Conservation (phyloP, 2,113 vertebrate genomes). For the Melanerpes aurifrons region DNA sequence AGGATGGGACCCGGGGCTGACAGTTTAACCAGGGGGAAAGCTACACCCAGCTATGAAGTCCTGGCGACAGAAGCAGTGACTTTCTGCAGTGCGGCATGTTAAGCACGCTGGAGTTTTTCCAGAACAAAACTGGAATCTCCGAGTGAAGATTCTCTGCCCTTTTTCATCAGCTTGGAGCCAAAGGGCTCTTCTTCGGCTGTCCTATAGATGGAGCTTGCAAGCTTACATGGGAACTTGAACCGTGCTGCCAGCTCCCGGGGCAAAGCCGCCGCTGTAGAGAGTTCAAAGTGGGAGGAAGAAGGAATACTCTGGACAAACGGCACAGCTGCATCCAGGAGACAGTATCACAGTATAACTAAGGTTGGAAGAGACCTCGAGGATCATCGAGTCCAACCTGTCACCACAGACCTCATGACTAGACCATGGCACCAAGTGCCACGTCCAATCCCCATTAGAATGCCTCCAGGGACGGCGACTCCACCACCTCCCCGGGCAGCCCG, state of each 20-base stretch:
- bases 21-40: not conserved
- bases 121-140: not conserved
- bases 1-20: not conserved
- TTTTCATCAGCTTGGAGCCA: not conserved
- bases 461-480: no score
- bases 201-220: slow-evolving; percentile 63
- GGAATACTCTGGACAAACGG: not conserved
- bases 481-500: no score
- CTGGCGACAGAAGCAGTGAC: not conserved
- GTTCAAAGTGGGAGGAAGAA: not conserved
- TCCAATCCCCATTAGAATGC: no score
- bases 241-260: not conserved
- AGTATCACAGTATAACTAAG: not conserved
- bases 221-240: not conserved
- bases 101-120: not conserved
- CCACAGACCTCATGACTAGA: no score
- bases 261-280: not conserved
- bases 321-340: not conserved
- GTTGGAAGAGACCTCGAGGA: no score
- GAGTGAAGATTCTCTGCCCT: not conserved
- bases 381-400: no score
- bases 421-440: no score
- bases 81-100: not conserved
- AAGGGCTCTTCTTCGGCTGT: not conserved
- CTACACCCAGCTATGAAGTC: not conserved